A percentile compares a stretch with the other conserved stretches of the same genome.
Evolutionary conservation across 2,797 vertebrate genomes (phyloP).

Genomic region (Margarornis squamiger): DNA sequence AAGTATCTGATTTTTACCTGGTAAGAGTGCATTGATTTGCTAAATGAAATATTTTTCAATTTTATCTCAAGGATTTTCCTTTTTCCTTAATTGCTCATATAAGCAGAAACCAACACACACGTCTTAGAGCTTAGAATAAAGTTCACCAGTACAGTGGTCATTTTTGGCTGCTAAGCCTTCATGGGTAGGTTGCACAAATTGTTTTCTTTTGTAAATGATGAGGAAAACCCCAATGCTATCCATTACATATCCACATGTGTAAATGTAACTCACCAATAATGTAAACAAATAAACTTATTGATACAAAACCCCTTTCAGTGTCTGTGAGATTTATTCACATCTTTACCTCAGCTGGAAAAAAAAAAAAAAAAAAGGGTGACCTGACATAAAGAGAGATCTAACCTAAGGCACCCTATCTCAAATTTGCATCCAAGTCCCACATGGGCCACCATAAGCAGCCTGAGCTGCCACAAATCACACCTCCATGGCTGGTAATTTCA

Average conservation of each 20-base stretch:
- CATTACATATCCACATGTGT: neutral
- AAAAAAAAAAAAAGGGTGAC: neutral
- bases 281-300: neutral
- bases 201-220: neutral
- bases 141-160: neutral
- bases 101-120: neutral
- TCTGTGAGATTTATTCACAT: neutral
- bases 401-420: neutral
- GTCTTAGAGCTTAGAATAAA: neutral
- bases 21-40: neutral
- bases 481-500: neutral
- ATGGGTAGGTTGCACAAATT: neutral
- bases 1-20: neutral
- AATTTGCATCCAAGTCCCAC: neutral
- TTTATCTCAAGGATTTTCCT: neutral
- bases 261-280: neutral
- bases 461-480: neutral
- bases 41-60: neutral
- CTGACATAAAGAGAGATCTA: neutral
- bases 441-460: neutral
- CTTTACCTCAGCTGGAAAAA: neutral
- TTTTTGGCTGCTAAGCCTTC: neutral
- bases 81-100: neutral
- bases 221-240: neutral
- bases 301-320: neutral